Conservation (phyloP, 1,140 invertebrate species). For the Mesaphorura yosii region DNA sequence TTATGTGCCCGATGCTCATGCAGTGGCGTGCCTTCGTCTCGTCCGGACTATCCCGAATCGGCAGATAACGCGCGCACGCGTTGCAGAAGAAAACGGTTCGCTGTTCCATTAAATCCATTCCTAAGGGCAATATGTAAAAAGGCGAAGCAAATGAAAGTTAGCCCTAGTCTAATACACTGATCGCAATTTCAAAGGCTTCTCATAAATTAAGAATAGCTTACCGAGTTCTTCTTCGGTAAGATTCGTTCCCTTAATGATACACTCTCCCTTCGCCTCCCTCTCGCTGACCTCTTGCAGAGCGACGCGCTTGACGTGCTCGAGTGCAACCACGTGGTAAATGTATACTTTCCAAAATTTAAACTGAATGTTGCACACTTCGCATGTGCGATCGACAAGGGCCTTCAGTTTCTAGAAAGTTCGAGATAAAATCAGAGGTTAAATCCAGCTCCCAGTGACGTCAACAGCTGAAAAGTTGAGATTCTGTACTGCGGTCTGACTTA, state of each 20-base stretch:
- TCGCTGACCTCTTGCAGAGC: constrained; percentile 27
- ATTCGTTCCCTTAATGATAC: constrained; percentile 26
- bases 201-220: constrained; percentile 10
- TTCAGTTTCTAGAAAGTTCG: constrained; percentile 31
- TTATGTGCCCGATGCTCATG: constrained; percentile 25
- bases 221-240: constrained; percentile 25
- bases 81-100: constrained; percentile 25
- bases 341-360: constrained; percentile 31
- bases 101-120: constrained; percentile 22
- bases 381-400: constrained; percentile 20
- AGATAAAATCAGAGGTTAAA: constrained; percentile 4
- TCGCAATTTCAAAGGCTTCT: not conserved
- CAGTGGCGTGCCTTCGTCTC: constrained; percentile 22
- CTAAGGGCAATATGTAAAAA: constrained; percentile 7
- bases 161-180: not conserved
- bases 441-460: not conserved
- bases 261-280: constrained; percentile 18
- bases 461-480: not conserved
- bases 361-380: constrained; percentile 28
- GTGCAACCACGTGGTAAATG: constrained; percentile 25
- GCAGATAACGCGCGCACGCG: constrained; percentile 26
- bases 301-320: constrained; percentile 29
- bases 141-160: not conserved
- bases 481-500: constrained; percentile 10
- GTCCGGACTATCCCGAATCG: constrained; percentile 20